A percentile compares a stretch with the other conserved stretches of the same genome.
Evolutionary conservation across 2,888 invertebrate species (phyloP).

Genomic region (Ectemnius lituratus): DNA sequence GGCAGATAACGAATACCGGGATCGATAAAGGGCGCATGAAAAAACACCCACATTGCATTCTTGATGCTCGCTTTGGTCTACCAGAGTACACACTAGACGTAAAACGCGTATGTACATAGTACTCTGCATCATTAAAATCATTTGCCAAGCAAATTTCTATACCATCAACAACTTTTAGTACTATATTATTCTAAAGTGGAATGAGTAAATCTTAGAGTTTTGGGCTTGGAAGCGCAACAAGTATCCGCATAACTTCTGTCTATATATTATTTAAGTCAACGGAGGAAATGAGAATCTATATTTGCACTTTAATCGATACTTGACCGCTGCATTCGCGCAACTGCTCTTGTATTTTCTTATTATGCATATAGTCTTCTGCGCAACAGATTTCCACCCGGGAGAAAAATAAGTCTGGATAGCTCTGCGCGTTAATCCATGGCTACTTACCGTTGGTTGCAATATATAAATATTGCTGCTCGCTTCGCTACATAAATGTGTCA

Average conservation of each 20-base stretch:
- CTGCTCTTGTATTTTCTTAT: conserved; percentile 44
- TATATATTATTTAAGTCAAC: conserved; percentile 42
- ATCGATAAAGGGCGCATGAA: conserved; percentile 12
- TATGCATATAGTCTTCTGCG: conserved; percentile 11
- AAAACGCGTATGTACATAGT: no score
- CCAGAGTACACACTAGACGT: background rate
- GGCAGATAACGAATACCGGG: conserved; percentile 12
- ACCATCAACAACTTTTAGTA: no score
- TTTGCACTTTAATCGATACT: conserved; percentile 58
- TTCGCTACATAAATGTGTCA: no score
- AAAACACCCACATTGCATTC: conserved; percentile 4
- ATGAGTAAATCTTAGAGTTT: conserved; percentile 3
- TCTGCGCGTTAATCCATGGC: background rate
- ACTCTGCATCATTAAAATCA: no score
- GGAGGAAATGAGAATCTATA: conserved; percentile 53
- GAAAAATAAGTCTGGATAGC: background rate
- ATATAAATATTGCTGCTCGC: no score
- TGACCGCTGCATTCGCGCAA: conserved; percentile 46
- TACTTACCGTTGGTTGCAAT: background rate
- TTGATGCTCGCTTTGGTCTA: background rate
- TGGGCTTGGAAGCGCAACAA: conserved; percentile 42
- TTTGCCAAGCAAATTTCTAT: no score
- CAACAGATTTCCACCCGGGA: conserved; percentile 2
- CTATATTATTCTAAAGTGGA: background rate
- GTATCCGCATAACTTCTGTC: conserved; percentile 33